A percentile compares a stretch with the other conserved stretches of the same genome.
These are phyloP conservation scores for Daubentonia madagascariensis DNA, from an alignment of 2,113 vertebrate species.

Conservation along the genomic window DNA sequence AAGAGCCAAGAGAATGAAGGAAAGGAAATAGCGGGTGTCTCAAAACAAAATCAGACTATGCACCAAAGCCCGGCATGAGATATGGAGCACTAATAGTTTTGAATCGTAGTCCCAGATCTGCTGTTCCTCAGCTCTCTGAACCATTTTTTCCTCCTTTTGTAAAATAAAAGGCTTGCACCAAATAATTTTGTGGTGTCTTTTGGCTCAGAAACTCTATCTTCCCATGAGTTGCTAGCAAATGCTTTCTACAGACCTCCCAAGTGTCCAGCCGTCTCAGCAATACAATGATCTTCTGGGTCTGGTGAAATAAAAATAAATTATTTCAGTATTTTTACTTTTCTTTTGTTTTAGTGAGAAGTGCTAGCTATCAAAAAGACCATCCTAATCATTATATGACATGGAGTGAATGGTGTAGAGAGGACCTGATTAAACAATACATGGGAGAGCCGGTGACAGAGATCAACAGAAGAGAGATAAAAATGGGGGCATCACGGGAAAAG, in stretches of 20 bases:
- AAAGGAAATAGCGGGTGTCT: background rate
- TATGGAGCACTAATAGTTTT: too few species aligned
- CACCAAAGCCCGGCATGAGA: background rate
- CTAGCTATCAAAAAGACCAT: background rate
- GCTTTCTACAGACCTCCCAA: background rate
- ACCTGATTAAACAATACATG: accelerated
- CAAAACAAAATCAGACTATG: background rate
- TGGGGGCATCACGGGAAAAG: accelerated
- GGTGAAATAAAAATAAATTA: background rate
- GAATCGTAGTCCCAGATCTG: too few species aligned
- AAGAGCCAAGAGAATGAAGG: background rate
- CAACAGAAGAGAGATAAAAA: accelerated
- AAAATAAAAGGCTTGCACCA: background rate
- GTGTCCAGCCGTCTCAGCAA: background rate
- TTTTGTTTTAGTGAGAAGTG: background rate
- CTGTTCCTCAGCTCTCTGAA: background rate
- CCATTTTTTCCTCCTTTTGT: background rate
- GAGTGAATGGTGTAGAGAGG: background rate
- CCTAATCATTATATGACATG: background rate
- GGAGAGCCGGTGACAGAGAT: background rate
- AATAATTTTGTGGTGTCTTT: background rate
- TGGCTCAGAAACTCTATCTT: background rate
- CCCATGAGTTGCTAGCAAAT: too few species aligned
- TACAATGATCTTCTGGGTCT: background rate
- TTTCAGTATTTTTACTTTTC: background rate